Evolutionary conservation across 2,113 vertebrate species (phyloP).

Genomic region (Laterallus jamaicensis): DNA sequence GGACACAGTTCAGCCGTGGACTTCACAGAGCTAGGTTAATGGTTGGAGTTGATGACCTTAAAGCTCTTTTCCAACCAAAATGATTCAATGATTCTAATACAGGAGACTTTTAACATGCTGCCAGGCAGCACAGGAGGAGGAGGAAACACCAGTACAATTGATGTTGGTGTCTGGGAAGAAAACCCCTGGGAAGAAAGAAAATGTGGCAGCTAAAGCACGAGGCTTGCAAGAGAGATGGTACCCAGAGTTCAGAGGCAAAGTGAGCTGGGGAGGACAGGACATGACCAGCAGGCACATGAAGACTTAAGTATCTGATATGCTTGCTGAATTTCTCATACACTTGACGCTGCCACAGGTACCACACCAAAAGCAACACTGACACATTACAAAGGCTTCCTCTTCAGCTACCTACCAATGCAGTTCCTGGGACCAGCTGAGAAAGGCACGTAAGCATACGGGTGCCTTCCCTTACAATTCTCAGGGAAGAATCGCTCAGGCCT

Average conservation of each 20-base stretch:
- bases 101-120: not conserved
- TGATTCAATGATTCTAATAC: not conserved
- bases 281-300: not conserved
- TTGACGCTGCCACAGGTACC: not conserved
- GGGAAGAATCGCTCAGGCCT: constrained; percentile 75
- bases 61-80: no score
- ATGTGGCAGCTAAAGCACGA: not conserved
- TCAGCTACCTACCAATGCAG: constrained; percentile 86
- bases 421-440: constrained; percentile 96
- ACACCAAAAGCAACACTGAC: not conserved
- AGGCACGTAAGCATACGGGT: constrained; percentile 87
- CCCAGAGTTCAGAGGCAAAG: not conserved
- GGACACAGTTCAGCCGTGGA: no score
- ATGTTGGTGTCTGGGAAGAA: not conserved
- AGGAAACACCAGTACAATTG: not conserved
- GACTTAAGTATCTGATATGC: not conserved
- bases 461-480: constrained; percentile 82
- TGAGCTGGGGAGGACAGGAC: not conserved
- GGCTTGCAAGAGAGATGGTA: not conserved
- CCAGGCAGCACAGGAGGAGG: not conserved
- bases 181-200: not conserved
- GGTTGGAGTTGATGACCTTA: no score
- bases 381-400: not conserved
- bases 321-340: not conserved
- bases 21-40: no score